These are phyloP conservation scores for Drosophila repleta DNA, from an alignment of 1,140 invertebrate genomes.

Conservation along the genomic window DNA sequence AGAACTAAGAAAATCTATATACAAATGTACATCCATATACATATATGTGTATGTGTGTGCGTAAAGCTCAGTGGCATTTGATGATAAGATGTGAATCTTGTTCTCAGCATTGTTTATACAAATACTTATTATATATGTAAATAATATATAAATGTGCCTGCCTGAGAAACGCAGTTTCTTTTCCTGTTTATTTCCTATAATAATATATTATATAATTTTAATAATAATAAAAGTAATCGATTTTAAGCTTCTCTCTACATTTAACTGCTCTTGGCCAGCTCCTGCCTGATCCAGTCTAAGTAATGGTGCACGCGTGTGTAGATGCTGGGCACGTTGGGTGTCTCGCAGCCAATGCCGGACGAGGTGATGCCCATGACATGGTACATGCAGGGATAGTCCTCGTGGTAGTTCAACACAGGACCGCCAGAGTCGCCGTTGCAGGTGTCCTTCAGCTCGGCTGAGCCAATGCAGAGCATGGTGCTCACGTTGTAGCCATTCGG, in stretches of 20 bases:
- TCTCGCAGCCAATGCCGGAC: slow-evolving; percentile 58
- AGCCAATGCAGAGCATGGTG: slow-evolving; percentile 89
- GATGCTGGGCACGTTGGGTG: slow-evolving; percentile 53
- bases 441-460: slow-evolving; percentile 84
- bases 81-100: slow-evolving; percentile 23
- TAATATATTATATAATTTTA: not conserved
- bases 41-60: too few relatives aligned
- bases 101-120: slow-evolving; percentile 6
- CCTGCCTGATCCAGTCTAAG: slow-evolving; percentile 68
- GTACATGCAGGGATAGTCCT: slow-evolving; percentile 63
- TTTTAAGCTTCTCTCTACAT: too few relatives aligned
- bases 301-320: slow-evolving; percentile 71
- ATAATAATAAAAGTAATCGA: not conserved
- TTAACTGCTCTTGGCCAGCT: slow-evolving; percentile 37
- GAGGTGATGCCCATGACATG: slow-evolving; percentile 75
- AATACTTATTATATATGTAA: slow-evolving; percentile 5
- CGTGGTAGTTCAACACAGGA: slow-evolving; percentile 66
- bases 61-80: slow-evolving; percentile 2
- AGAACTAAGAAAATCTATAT: slow-evolving; percentile 14
- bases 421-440: slow-evolving; percentile 83
- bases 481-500: slow-evolving; percentile 84
- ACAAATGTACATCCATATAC: not conserved
- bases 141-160: not conserved
- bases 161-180: not conserved
- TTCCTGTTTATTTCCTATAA: not conserved